Evolutionary conservation across 2,113 vertebrate species (phyloP).

Genomic region (Dinomys branickii): DNA sequence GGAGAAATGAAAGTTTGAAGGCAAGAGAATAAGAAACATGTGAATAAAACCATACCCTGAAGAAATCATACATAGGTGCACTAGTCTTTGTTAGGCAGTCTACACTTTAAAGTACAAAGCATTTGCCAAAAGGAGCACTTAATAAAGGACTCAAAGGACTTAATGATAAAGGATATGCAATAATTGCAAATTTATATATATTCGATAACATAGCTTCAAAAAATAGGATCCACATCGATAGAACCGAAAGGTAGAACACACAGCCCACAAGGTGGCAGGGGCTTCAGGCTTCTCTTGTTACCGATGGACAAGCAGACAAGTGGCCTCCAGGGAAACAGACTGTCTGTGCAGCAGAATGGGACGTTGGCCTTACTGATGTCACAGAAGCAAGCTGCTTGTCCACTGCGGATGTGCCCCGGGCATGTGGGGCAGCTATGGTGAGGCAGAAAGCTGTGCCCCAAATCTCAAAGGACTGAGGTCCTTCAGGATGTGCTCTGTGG

Average conservation of each 20-base stretch:
- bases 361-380: not conserved
- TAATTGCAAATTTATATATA: not conserved
- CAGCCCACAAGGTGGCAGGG: not conserved
- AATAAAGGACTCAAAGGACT: not conserved
- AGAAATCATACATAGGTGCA: not conserved
- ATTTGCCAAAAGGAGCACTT: not conserved
- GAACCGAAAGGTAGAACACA: not conserved
- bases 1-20: not conserved
- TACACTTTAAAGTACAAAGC: not conserved
- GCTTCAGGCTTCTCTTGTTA: not conserved
- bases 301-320: not conserved
- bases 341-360: not conserved
- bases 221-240: not conserved
- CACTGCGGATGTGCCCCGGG: not conserved
- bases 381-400: too few relatives aligned
- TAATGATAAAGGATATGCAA: not conserved
- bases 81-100: not conserved
- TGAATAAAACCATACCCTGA: not conserved
- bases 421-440: not conserved
- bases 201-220: not conserved
- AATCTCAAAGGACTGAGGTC: not conserved
- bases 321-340: not conserved
- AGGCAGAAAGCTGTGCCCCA: not conserved
- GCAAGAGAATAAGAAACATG: not conserved
- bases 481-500: not conserved